These are phyloP conservation scores for Aphrocallistes beatrix DNA, from an alignment of 37 sponge, comb jelly and placozoan genomes.

Conservation along the genomic window DNA sequence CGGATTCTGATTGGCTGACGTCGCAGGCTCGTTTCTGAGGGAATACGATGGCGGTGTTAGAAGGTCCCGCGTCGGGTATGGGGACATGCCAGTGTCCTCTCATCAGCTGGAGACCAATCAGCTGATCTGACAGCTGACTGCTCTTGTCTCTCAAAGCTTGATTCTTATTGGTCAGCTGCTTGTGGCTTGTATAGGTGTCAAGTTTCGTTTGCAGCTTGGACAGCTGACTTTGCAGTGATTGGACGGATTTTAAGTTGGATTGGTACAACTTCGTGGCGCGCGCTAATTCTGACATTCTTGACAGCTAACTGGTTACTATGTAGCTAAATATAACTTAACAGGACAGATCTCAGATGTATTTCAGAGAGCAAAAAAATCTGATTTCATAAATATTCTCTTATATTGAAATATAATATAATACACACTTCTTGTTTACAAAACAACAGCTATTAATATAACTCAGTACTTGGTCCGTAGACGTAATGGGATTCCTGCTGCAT, in stretches of 20 bases:
- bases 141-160: constrained; percentile 38
- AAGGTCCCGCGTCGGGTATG: neutral
- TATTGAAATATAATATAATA: no score
- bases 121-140: constrained; percentile 32
- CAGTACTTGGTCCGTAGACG: no score
- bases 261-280: neutral
- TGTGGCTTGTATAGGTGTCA: neutral
- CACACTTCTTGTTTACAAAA: no score
- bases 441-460: no score
- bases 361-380: no score
- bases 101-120: constrained; percentile 42
- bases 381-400: no score
- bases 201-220: neutral
- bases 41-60: neutral
- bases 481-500: neutral
- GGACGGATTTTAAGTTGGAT: neutral
- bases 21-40: neutral
- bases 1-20: neutral
- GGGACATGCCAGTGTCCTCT: constrained; percentile 41
- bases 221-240: neutral
- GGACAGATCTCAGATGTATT: no score
- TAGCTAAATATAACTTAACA: no score
- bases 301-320: no score
- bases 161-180: constrained; percentile 48
- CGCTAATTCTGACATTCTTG: neutral